Evolutionary conservation across 1,140 invertebrate genomes (phyloP), one percentile per base, ranked within the genome.

Genomic region (Eupristina koningsbergeri): DNA sequence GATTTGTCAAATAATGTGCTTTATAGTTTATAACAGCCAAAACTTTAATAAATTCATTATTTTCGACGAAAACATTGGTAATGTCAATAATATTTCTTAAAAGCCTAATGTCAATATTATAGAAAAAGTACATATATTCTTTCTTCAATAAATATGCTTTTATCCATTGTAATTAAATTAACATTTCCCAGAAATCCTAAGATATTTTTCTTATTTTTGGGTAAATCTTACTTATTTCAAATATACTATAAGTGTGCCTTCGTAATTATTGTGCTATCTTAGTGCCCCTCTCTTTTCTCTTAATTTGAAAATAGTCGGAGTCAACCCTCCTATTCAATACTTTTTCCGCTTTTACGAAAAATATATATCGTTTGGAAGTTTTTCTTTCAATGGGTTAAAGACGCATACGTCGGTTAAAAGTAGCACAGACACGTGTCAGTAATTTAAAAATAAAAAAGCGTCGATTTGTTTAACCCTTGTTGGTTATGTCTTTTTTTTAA

Each of bases 371-470:
- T 61, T 5, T 45, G 47, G 31, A 0, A 63, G 64, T 78, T 71
- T 83, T 58, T 78, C 81, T 77, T 67, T 77, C 75, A 78, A 78
- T 83, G 81, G 74, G 63, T 78, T 78, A 71, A 3, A 29, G 5
- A 19, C n/a, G 64, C 64, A 26, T 8, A n/a, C 78, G n/a, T 63
- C 75, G 34, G 47, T 81, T 82, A 82, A 82, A 82, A 82, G 73
- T 82, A 82, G 73, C 74, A 9, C 31, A 39, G 74, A 77, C 75
- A 78, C 81, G 81, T 71, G 81, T 50, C 75, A 36, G 31, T 50
- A 34, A 78, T 71, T 78, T 78, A 83, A 83, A 83, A 83, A 83
- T 78, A 83, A 82, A 76, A 82, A 77, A 78, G 69, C 6, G 22
- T n/a, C 47, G 80, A 34, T 77, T 83, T 67, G 11, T 83, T 76